phyloP scores from a whole-genome alignment of 2,113 vertebrate species.

The Seriola quinqueradiata region DNA sequence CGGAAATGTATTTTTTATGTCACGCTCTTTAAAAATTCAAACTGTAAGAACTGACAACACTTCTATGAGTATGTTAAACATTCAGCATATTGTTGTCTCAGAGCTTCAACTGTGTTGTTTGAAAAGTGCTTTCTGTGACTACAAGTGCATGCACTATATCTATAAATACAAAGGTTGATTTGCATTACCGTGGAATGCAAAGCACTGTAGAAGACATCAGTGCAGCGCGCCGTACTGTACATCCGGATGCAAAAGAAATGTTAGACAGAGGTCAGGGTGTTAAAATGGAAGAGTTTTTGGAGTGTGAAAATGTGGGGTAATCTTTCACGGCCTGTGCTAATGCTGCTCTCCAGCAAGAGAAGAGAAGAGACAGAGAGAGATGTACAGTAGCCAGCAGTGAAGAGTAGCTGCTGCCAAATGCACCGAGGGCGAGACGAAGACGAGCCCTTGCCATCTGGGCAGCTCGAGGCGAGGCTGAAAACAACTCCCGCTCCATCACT shows the following conservation, averaged over 20 bases:
- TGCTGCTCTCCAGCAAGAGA: constrained; percentile 26
- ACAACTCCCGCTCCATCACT: constrained; percentile 70
- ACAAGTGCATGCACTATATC: neutral
- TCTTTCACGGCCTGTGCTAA: constrained; percentile 52
- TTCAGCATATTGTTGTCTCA: neutral
- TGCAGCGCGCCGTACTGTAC: neutral
- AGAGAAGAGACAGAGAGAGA: constrained; percentile 33
- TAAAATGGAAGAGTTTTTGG: neutral
- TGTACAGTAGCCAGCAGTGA: constrained; percentile 65
- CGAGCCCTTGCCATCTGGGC: constrained; percentile 77
- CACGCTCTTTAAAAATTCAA: constrained; percentile 35
- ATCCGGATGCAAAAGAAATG: constrained; percentile 26
- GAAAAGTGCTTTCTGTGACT: neutral
- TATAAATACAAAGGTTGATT: constrained; percentile 32
- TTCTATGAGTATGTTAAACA: constrained; percentile 13
- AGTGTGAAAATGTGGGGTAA: constrained; percentile 58
- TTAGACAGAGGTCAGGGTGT: constrained; percentile 40
- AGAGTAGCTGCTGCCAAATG: constrained; percentile 78
- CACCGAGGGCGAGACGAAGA: constrained; percentile 74
- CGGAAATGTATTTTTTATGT: constrained; percentile 26
- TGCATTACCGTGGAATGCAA: constrained; percentile 3
- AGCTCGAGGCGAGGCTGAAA: constrained; percentile 77
- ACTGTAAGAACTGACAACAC: neutral
- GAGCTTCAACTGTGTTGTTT: constrained; percentile 1
- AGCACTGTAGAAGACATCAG: neutral